Percentiles rank a stretch among this genome's conserved stretches.
Evolutionary conservation across 2,797 vertebrate species (phyloP).

Genomic region (Sebastolobus alascanus): DNA sequence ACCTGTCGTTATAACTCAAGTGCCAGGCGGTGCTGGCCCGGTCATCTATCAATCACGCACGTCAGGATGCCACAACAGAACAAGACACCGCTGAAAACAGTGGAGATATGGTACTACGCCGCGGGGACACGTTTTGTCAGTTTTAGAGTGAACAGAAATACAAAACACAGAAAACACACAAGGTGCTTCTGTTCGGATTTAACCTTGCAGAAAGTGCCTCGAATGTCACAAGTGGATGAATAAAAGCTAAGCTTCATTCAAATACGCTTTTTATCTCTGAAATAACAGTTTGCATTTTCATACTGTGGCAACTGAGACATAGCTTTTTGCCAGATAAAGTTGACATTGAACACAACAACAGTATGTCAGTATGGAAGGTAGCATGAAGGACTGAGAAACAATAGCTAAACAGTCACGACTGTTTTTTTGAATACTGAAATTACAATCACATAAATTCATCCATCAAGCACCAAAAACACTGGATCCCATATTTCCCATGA

Average conservation of each 20-base stretch:
- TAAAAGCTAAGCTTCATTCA: background rate
- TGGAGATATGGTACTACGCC: background rate
- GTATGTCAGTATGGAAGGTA: background rate
- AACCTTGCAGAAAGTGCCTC: background rate
- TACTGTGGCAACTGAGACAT: background rate
- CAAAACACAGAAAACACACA: slow-evolving; percentile 8
- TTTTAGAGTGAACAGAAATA: slow-evolving; percentile 19
- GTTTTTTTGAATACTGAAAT: slow-evolving; percentile 4
- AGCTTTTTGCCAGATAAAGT: background rate
- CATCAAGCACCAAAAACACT: background rate
- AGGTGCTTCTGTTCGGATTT: background rate
- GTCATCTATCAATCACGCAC: slow-evolving; percentile 55
- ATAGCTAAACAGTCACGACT: background rate
- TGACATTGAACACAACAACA: background rate
- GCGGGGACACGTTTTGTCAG: slow-evolving; percentile 9
- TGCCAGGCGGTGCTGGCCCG: slow-evolving; percentile 4
- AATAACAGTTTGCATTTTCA: background rate
- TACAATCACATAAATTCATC: background rate
- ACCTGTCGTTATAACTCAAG: slow-evolving; percentile 56
- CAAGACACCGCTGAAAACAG: slow-evolving; percentile 33
- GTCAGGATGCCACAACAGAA: slow-evolving; percentile 42
- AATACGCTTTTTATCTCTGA: background rate
- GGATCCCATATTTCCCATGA: background rate
- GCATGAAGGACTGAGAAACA: background rate
- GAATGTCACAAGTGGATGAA: background rate